A percentile compares a stretch with the other conserved stretches of the same genome.
Evolutionary conservation across 2,113 vertebrate species (phyloP).

Genomic region (Sciurus niger): DNA sequence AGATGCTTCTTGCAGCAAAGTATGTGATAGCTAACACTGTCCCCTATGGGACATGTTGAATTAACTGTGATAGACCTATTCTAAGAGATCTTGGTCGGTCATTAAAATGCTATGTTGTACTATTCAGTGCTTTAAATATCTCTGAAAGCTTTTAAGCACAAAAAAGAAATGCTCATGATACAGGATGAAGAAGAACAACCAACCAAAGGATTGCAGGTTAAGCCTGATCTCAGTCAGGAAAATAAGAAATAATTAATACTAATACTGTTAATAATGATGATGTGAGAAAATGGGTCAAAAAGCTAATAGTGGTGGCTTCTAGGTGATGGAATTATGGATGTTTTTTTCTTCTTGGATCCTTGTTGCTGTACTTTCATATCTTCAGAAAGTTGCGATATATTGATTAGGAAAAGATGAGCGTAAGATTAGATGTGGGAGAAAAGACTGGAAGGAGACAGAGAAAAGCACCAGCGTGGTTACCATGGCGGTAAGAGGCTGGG

Average conservation of each 20-base stretch:
- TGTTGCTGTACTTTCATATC: not conserved
- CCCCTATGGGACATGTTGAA: not conserved
- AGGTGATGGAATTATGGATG: not conserved
- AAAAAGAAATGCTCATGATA: not conserved
- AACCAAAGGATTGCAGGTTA: not conserved
- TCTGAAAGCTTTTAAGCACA: slow-evolving; percentile 36
- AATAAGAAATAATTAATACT: slow-evolving; percentile 38
- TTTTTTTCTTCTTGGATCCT: slow-evolving; percentile 49
- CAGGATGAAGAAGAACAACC: too few species aligned
- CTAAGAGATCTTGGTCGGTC: not conserved
- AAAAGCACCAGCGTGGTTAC: not conserved
- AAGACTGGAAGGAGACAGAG: slow-evolving; percentile 39
- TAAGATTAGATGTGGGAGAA: slow-evolving; percentile 45
- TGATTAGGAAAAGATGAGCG: slow-evolving; percentile 27
- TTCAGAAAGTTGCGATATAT: slow-evolving; percentile 39
- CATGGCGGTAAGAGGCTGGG: not conserved
- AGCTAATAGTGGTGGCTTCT: not conserved
- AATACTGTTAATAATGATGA: not conserved
- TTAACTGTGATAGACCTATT: slow-evolving; percentile 6
- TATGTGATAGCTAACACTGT: not conserved
- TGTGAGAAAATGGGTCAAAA: not conserved
- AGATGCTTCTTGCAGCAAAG: slow-evolving; percentile 39
- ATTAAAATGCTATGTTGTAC: slow-evolving; percentile 7
- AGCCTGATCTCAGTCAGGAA: not conserved
- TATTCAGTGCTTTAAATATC: slow-evolving; percentile 1